phyloP scores from a whole-genome alignment of 2,797 vertebrate species.

The Chanos chanos region DNA sequence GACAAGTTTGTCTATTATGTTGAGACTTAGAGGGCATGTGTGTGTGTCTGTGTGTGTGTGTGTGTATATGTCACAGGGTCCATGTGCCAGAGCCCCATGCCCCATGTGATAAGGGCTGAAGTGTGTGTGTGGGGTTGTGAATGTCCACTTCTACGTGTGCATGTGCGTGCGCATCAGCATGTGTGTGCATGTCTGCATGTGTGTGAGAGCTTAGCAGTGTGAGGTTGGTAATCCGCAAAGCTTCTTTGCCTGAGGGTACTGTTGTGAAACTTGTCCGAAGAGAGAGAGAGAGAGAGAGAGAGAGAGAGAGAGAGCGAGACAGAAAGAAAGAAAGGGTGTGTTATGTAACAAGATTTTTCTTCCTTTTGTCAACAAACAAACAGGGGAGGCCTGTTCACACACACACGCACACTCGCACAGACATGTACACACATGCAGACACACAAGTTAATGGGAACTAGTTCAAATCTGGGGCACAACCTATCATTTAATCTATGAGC shows the following conservation, averaged over 20 bases:
- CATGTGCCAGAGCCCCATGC: no score
- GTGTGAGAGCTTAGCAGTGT: conserved; percentile 61
- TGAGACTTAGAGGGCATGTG: background rate
- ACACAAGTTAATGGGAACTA: conserved; percentile 20
- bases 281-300: conserved; percentile 1
- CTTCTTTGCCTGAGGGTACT: conserved; percentile 66
- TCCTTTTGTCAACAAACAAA: conserved; percentile 56
- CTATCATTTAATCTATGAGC: no score
- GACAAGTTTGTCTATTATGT: no score
- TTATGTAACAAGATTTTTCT: conserved; percentile 63
- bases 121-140: background rate
- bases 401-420: conserved; percentile 29
- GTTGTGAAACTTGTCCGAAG: conserved; percentile 66
- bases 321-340: conserved; percentile 28
- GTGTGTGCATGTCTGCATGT: conserved; percentile 47
- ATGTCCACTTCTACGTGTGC: conserved; percentile 7
- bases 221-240: conserved; percentile 75
- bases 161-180: conserved; percentile 30
- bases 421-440: background rate
- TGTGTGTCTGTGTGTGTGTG: conserved; percentile 3
- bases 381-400: conserved; percentile 31
- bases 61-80: background rate
- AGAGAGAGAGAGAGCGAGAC: conserved; percentile 39
- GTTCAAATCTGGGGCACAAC: conserved; percentile 25
- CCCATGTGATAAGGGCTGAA: background rate